Percentiles rank a stretch among this genome's conserved stretches.
These are phyloP conservation scores for Rhodeus uyekii DNA, from an alignment of 2,797 vertebrate species.

Conservation along the genomic window DNA sequence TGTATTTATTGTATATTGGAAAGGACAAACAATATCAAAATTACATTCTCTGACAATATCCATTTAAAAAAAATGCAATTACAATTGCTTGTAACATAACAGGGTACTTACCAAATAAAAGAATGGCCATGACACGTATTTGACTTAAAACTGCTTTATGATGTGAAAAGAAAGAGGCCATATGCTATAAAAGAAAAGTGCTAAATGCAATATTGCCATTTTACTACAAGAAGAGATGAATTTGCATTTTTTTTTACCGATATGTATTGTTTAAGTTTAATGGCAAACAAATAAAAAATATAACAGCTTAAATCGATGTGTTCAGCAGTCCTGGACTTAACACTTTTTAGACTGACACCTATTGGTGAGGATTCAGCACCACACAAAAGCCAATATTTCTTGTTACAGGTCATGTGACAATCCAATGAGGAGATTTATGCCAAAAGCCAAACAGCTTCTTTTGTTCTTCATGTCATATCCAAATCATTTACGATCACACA, in stretches of 20 bases:
- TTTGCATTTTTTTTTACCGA: too few species aligned
- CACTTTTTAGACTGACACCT: neutral
- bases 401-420: neutral
- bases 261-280: too few species aligned
- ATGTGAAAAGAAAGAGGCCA: neutral
- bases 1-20: too few species aligned
- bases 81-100: neutral
- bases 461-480: neutral
- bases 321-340: neutral
- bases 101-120: neutral
- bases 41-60: neutral
- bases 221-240: neutral
- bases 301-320: neutral
- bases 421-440: neutral
- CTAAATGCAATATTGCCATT: neutral
- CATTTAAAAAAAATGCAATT: neutral
- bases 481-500: neutral
- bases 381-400: neutral
- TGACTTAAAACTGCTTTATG: neutral
- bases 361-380: neutral
- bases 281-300: too few species aligned
- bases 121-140: neutral
- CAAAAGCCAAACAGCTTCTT: neutral
- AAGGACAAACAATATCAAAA: neutral
- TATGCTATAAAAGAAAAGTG: too few species aligned